Evolutionary conservation across 2,113 vertebrate genomes (phyloP).

Genomic region (Sinocyclocheilus maitianheensis): DNA sequence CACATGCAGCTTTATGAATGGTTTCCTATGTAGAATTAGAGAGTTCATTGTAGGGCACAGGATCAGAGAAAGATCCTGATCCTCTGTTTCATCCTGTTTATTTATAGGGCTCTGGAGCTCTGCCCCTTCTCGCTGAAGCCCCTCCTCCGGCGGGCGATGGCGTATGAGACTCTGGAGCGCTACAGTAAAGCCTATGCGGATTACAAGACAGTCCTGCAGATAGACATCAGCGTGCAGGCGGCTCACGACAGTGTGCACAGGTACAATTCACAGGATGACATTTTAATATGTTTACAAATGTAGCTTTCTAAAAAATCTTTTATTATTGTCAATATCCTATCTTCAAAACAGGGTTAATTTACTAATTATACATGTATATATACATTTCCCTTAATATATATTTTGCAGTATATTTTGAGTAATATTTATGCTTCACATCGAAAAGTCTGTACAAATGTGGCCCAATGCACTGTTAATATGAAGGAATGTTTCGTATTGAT

Average conservation of each 20-base stretch:
- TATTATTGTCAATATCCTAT: neutral
- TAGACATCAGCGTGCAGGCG: conserved; percentile 84
- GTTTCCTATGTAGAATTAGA: neutral
- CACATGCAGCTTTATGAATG: conserved; percentile 16
- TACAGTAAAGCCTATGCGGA: conserved; percentile 91
- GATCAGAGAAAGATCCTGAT: conserved; percentile 46
- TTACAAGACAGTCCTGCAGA: conserved; percentile 91
- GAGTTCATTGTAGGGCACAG: conserved; percentile 30
- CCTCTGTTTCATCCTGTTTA: conserved; percentile 65
- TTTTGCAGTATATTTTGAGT: too few relatives aligned
- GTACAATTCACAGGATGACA: conserved; percentile 65
- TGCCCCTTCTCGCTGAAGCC: conserved; percentile 93
- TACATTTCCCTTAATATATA: too few relatives aligned
- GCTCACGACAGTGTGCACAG: conserved; percentile 90
- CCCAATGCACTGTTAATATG: too few relatives aligned
- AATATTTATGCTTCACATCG: neutral
- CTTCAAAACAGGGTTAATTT: neutral
- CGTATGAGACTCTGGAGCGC: conserved; percentile 88
- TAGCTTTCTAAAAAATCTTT: neutral
- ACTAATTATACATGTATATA: too few relatives aligned
- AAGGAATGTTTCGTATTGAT: neutral
- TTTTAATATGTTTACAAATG: neutral
- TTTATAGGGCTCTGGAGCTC: conserved; percentile 87
- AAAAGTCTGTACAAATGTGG: too few relatives aligned
- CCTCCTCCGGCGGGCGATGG: conserved; percentile 90